Evolutionary conservation across 2,888 invertebrate species (phyloP), one percentile per base, ranked within the genome.

Genomic region (Mantis religiosa): DNA sequence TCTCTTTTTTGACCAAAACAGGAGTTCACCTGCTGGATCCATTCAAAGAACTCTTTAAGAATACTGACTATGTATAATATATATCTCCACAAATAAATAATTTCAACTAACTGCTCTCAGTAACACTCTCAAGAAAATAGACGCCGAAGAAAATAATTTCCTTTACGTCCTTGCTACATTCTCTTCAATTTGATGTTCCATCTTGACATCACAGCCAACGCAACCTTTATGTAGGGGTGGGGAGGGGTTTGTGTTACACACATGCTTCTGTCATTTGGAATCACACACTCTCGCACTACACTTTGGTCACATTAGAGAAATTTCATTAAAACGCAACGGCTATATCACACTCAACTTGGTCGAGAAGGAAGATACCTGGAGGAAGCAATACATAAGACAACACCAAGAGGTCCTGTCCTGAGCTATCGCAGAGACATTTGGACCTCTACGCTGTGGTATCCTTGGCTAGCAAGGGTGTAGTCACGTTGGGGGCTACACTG

Each of bases 391-490:
- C 85, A 47, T 27, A 3, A n/a, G 7, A 28, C 30, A 83, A 30
- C 30, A 30, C 20, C 28, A 83, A 28, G 7, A 12, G 15, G 27
- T 30, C 27, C 9, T 1, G 83, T 28, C 83, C 83, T 28, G 28
- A 83, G 83, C 30, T 83, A 47, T 27, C 2, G 41, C 85, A 47
- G 14, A 30, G 87, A n/a, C 85, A 34, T 41, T 20, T 71, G 54
- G 25, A 71, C 85, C 28, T 85, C 83, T 86, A 89, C 54, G 86
- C 28, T 28, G 47, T 88, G 20, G 47, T 30, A 85, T 89, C 89
- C 54, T 86, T 87, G 25, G 88, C 81, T 15, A 90, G 41, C 83
- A 90, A 87, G 15, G 89, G 82, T 71, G 88, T 89, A 85, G 89
- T 81, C 54, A 87, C 90, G 85, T 85, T 83, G 15, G 83, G 85